phyloP scores from a whole-genome alignment of 35 echinoderm and acorn worm genomes.

The Apostichopus japonicus region DNA sequence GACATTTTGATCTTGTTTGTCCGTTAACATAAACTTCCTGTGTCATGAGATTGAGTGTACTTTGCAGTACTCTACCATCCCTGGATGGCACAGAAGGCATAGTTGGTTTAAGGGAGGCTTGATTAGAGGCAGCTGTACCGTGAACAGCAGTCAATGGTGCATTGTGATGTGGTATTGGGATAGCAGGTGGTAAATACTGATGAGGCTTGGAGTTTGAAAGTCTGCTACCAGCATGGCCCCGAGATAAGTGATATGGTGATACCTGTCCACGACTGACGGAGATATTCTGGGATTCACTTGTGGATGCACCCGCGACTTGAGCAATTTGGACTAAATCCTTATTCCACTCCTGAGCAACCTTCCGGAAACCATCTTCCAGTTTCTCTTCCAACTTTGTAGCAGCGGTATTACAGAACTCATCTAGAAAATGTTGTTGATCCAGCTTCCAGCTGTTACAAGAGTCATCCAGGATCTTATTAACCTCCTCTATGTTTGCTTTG shows the following conservation, averaged over 20 bases:
- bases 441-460: too few species aligned
- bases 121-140: background rate
- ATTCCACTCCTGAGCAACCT: background rate
- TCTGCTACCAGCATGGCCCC: background rate
- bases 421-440: background rate
- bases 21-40: background rate
- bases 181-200: background rate
- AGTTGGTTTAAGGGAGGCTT: background rate
- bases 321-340: background rate
- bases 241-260: background rate
- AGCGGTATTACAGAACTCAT: background rate
- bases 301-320: background rate
- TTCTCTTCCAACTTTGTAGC: background rate
- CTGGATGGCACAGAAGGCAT: background rate
- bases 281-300: background rate
- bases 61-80: background rate
- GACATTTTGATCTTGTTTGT: background rate
- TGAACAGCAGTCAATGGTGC: too few species aligned
- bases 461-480: background rate
- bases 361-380: background rate
- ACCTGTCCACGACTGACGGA: background rate
- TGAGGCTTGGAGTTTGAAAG: background rate
- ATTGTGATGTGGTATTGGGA: background rate
- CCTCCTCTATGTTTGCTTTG: background rate
- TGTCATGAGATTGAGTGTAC: background rate